phyloP scores from a whole-genome alignment of 2,797 vertebrate genomes.

The Okamejei kenojei region DNA sequence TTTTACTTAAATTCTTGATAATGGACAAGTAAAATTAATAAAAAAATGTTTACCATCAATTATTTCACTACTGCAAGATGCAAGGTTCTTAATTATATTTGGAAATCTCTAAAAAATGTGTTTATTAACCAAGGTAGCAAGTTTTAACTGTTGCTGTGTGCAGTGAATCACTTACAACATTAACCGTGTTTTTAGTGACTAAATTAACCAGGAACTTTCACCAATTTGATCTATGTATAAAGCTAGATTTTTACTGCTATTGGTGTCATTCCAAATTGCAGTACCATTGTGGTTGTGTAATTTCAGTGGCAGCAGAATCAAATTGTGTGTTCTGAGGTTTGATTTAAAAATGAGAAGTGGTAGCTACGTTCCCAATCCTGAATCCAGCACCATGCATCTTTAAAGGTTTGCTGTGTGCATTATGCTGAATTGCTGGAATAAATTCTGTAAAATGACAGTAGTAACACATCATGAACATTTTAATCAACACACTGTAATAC shows the following conservation, averaged over 20 bases:
- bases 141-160: neutral
- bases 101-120: neutral
- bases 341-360: neutral
- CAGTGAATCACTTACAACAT: neutral
- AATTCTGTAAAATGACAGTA: neutral
- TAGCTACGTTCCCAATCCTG: neutral
- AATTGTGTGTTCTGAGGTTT: constrained; percentile 4
- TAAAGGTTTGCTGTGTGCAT: neutral
- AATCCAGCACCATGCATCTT: neutral
- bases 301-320: neutral
- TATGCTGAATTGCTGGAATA: neutral
- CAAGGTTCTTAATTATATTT: neutral
- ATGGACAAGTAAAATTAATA: neutral
- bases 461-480: no score
- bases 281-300: neutral
- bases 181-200: neutral
- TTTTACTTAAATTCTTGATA: neutral
- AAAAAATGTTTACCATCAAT: neutral
- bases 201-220: neutral
- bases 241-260: neutral
- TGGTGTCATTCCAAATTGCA: neutral
- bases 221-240: neutral
- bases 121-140: neutral
- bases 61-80: neutral
- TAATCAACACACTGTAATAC: neutral